Conservation (phyloP, 2,113 vertebrate species). For the Prinia subflava region DNA sequence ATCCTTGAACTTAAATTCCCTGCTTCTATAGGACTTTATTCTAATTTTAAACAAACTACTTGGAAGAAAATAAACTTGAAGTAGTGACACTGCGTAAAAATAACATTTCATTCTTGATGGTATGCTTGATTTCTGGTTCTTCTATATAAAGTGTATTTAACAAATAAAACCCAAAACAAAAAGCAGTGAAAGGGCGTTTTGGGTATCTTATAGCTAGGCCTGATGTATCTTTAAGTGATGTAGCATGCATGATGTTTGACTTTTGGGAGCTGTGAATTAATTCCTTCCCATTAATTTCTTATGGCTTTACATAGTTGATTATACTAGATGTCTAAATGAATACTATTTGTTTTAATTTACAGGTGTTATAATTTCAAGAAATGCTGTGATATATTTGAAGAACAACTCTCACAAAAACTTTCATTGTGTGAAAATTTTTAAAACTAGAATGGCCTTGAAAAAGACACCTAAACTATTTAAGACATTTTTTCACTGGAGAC, state of each 20-base stretch:
- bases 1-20: background rate
- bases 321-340: background rate
- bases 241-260: background rate
- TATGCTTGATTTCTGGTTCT: background rate
- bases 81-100: background rate
- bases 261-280: background rate
- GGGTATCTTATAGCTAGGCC: background rate
- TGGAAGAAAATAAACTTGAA: background rate
- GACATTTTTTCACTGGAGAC: conserved; percentile 72
- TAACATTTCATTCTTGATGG: background rate
- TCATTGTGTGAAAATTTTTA: conserved; percentile 11
- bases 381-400: conserved; percentile 53
- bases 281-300: background rate
- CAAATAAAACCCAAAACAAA: background rate
- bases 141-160: background rate
- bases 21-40: background rate
- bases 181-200: background rate
- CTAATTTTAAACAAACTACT: background rate
- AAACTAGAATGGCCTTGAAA: conserved; percentile 81
- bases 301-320: background rate
- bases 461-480: conserved; percentile 78
- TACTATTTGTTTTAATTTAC: conserved; percentile 44
- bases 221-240: background rate
- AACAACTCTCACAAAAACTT: conserved; percentile 21
- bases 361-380: conserved; percentile 64